Conservation (phyloP, 2,113 vertebrate species). For the Podocnemis expansa region DNA sequence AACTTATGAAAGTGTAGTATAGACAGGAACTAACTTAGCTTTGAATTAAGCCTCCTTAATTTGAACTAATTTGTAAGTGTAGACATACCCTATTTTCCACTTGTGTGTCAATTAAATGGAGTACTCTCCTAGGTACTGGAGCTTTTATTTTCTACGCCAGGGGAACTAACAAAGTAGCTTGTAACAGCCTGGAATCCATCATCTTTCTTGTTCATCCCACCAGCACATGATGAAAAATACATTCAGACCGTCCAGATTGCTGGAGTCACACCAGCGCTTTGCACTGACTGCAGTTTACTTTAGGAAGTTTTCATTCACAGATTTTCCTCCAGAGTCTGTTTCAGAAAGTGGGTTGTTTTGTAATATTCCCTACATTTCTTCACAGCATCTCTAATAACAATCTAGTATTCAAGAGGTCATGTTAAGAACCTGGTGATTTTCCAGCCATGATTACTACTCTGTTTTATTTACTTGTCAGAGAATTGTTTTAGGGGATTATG, state of each 20-base stretch:
- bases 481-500: slow-evolving; percentile 57
- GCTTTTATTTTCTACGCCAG: background rate
- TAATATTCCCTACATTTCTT: slow-evolving; percentile 27
- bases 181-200: background rate
- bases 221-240: background rate
- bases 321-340: slow-evolving; percentile 13
- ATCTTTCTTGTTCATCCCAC: slow-evolving; percentile 11
- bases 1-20: too few relatives aligned
- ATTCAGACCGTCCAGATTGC: slow-evolving; percentile 2
- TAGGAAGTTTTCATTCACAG: slow-evolving; percentile 2
- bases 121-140: background rate
- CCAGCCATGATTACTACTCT: slow-evolving; percentile 55
- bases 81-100: too few relatives aligned
- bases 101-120: slow-evolving; percentile 8
- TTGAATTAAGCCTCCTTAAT: too few relatives aligned
- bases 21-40: too few relatives aligned
- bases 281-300: background rate
- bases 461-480: slow-evolving; percentile 61
- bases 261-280: background rate
- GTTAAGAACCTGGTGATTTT: slow-evolving; percentile 58
- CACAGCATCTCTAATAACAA: slow-evolving; percentile 52
- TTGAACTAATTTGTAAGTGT: too few relatives aligned
- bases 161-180: slow-evolving; percentile 9
- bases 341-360: background rate
- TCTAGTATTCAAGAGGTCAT: slow-evolving; percentile 55